phyloP scores from a whole-genome alignment of 1,140 invertebrate genomes.

The Mactra quadrangularis region DNA sequence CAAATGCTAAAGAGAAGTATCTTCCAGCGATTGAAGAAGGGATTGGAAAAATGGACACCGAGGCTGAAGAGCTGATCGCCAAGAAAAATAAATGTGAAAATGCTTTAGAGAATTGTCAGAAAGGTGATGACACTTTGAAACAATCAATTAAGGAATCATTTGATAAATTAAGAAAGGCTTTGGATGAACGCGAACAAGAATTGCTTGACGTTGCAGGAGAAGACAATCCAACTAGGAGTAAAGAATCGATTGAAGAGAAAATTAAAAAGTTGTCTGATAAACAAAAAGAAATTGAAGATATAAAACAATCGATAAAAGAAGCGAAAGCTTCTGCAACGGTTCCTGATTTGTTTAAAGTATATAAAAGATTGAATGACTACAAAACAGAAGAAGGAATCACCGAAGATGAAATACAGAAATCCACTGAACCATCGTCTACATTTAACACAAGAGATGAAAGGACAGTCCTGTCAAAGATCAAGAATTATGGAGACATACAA shows the following conservation, averaged over 20 bases:
- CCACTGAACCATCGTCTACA: slow-evolving; percentile 64
- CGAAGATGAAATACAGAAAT: slow-evolving; percentile 66
- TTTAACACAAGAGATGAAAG: slow-evolving; percentile 67
- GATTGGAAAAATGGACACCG: slow-evolving; percentile 65
- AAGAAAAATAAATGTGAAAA: slow-evolving; percentile 64
- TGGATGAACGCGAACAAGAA: slow-evolving; percentile 70
- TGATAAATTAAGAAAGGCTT: slow-evolving; percentile 58
- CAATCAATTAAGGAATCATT: slow-evolving; percentile 67
- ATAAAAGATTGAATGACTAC: slow-evolving; percentile 66
- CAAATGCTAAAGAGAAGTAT: slow-evolving; percentile 71
- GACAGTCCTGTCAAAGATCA: slow-evolving; percentile 63
- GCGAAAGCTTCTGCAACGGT: slow-evolving; percentile 68
- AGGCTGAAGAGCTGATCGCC: slow-evolving; percentile 59
- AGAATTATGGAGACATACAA: slow-evolving; percentile 70
- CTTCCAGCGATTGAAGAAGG: slow-evolving; percentile 68
- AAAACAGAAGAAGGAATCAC: slow-evolving; percentile 60
- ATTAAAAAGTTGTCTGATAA: slow-evolving; percentile 54
- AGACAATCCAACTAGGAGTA: slow-evolving; percentile 63
- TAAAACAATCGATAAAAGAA: slow-evolving; percentile 61
- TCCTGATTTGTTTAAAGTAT: slow-evolving; percentile 72
- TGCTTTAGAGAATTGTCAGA: slow-evolving; percentile 57
- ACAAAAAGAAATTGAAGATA: slow-evolving; percentile 47
- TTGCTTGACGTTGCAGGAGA: slow-evolving; percentile 61
- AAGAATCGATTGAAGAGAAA: slow-evolving; percentile 64
- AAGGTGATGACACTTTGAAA: slow-evolving; percentile 61